Evolutionary conservation across 2,113 vertebrate genomes (phyloP).

Genomic region (Colius striatus): DNA sequence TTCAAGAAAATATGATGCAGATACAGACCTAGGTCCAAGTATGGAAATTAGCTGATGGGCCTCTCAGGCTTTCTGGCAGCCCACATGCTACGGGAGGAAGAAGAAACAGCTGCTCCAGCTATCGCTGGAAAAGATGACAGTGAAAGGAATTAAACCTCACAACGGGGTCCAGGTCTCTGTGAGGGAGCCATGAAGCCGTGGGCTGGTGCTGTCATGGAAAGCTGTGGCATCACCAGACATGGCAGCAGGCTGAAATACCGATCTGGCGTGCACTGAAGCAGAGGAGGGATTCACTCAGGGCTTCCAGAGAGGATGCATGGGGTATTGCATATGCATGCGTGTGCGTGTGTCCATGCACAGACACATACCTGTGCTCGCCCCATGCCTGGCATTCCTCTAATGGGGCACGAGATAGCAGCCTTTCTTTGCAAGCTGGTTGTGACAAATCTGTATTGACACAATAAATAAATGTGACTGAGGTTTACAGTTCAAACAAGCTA

Average conservation of each 20-base stretch:
- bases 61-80: slow-evolving; percentile 51
- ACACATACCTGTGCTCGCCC: background rate
- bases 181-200: background rate
- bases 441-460: slow-evolving; percentile 12
- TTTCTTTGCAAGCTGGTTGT: background rate
- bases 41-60: slow-evolving; percentile 51
- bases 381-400: background rate
- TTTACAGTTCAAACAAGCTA: slow-evolving; percentile 62
- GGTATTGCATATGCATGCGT: accelerated
- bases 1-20: slow-evolving; percentile 64
- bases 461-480: slow-evolving; percentile 50
- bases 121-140: slow-evolving; percentile 58
- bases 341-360: background rate
- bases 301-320: accelerated
- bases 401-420: background rate
- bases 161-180: background rate
- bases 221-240: background rate
- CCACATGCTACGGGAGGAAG: background rate
- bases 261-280: accelerated
- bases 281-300: background rate
- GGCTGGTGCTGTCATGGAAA: background rate
- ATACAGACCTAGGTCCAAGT: slow-evolving; percentile 56
- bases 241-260: background rate
- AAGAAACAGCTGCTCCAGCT: slow-evolving; percentile 65
- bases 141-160: background rate